Percentiles rank a stretch among this genome's conserved stretches.
These are phyloP conservation scores for Matsumyia berberina DNA, from an alignment of 2,888 invertebrate genomes.

Conservation along the genomic window DNA sequence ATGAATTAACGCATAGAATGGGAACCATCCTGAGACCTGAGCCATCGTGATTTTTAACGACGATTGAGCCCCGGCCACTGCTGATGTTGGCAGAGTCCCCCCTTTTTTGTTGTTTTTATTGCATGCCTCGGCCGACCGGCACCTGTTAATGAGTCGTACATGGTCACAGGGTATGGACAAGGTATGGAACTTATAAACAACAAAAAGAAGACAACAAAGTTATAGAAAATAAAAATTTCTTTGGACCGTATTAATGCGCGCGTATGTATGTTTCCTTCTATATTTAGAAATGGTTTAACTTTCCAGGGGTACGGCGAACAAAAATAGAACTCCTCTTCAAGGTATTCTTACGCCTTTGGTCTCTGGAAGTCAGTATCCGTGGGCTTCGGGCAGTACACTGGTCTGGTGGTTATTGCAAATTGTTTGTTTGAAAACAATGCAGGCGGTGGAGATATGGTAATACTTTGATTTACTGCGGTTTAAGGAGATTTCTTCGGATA, in stretches of 20 bases:
- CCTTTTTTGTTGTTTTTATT: conserved; percentile 53
- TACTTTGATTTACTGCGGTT: conserved; percentile 7
- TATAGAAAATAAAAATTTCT: conserved; percentile 59
- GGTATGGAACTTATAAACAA: conserved; percentile 43
- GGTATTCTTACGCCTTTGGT: conserved; percentile 48
- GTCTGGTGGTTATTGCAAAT: conserved; percentile 30
- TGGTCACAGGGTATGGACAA: conserved; percentile 19
- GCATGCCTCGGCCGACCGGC: conserved; percentile 58
- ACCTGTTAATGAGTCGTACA: conserved; percentile 74
- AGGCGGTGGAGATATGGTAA: not conserved
- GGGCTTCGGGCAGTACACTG: conserved; percentile 36
- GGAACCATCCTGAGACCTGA: conserved; percentile 47
- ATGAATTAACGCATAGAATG: conserved; percentile 71
- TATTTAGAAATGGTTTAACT: conserved; percentile 70
- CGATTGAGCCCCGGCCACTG: conserved; percentile 58
- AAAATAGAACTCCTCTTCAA: conserved; percentile 66
- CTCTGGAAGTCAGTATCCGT: conserved; percentile 15
- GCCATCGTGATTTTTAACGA: conserved; percentile 68
- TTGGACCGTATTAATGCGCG: conserved; percentile 54
- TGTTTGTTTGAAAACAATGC: conserved; percentile 6
- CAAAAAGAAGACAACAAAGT: conserved; percentile 43
- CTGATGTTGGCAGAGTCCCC: conserved; percentile 58
- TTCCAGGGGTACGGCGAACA: conserved; percentile 60
- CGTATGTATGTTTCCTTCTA: conserved; percentile 52
- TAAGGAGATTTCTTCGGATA: not conserved